Evolutionary conservation across 37 sponge, comb jelly and placozoan species (phyloP).

Genomic region (Lycopodina hypogea): DNA sequence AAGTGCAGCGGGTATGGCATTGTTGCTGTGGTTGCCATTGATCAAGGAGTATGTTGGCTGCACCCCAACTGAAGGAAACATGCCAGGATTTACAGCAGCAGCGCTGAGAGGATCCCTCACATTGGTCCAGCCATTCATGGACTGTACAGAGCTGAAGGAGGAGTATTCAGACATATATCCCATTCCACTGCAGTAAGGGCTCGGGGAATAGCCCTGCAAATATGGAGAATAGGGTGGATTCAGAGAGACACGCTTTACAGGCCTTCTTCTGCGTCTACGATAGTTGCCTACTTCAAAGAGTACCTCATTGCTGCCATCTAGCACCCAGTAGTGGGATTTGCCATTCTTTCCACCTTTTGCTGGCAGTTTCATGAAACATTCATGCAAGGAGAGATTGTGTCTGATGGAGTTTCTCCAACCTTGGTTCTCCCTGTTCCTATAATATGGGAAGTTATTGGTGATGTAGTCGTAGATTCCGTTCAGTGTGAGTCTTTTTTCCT

Average conservation of each 20-base stretch:
- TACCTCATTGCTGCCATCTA: constrained; percentile 84
- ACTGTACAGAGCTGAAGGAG: not conserved
- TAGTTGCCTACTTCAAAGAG: constrained; percentile 92
- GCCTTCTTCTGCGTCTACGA: constrained; percentile 74
- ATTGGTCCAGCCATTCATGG: constrained; percentile 20
- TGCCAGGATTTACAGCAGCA: constrained; percentile 3
- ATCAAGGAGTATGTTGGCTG: constrained; percentile 18
- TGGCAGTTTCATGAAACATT: constrained; percentile 93
- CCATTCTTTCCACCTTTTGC: constrained; percentile 85
- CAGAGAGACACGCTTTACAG: constrained; percentile 62
- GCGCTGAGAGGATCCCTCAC: not conserved
- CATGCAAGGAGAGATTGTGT: constrained; percentile 92
- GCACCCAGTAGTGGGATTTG: constrained; percentile 92
- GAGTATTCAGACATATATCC: constrained; percentile 8
- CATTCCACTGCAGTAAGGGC: constrained; percentile 13
- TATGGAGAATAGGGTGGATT: constrained; percentile 18
- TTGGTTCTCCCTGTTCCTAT: constrained; percentile 87
- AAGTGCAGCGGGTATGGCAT: constrained; percentile 18
- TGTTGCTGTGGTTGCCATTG: constrained; percentile 65
- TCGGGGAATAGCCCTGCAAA: not conserved
- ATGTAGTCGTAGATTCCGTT: constrained; percentile 93
- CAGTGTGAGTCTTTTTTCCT: constrained; percentile 82
- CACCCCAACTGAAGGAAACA: constrained; percentile 30
- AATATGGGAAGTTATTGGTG: constrained; percentile 89
- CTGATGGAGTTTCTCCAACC: constrained; percentile 96